phyloP scores from a whole-genome alignment of 2,888 invertebrate genomes.

The Drosophila putrida region DNA sequence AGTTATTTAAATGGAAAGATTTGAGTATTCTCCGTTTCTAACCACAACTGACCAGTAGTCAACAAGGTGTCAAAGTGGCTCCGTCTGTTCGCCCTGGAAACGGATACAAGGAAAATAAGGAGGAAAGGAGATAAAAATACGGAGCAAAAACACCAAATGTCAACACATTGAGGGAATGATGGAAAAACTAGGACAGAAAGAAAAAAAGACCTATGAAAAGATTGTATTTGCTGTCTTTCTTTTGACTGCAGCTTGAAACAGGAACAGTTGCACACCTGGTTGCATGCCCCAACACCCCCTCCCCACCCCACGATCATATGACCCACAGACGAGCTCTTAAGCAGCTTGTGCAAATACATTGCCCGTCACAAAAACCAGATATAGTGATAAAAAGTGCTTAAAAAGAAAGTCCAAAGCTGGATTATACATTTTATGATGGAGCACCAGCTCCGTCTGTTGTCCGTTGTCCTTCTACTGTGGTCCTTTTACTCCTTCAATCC shows the following conservation, averaged over 20 bases:
- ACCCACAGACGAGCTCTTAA: slow-evolving; percentile 47
- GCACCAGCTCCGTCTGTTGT: neutral
- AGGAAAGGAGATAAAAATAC: slow-evolving; percentile 28
- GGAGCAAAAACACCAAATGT: slow-evolving; percentile 43
- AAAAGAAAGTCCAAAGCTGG: slow-evolving; percentile 16
- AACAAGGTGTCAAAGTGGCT: slow-evolving; percentile 14
- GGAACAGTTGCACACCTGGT: slow-evolving; percentile 36
- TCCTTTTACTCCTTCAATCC: neutral
- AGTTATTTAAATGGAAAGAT: neutral
- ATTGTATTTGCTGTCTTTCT: slow-evolving; percentile 40
- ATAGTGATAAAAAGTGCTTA: neutral
- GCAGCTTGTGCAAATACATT: slow-evolving; percentile 44
- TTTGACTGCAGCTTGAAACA: slow-evolving; percentile 23
- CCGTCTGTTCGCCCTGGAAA: neutral
- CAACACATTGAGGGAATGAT: slow-evolving; percentile 46
- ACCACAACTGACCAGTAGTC: slow-evolving; percentile 12
- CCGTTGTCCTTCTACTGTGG: neutral
- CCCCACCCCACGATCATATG: too few species aligned
- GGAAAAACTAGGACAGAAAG: slow-evolving; percentile 3
- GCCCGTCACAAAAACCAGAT: neutral
- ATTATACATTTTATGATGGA: slow-evolving; percentile 56
- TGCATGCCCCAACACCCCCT: slow-evolving; percentile 15
- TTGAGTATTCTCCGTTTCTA: neutral
- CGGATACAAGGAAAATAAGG: slow-evolving; percentile 7
- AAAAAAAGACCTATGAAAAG: slow-evolving; percentile 22